Percentiles rank a stretch among this genome's conserved stretches.
These are phyloP conservation scores for Drosophila pseudoobscura DNA, from an alignment of 1,140 invertebrate species.

Conservation along the genomic window DNA sequence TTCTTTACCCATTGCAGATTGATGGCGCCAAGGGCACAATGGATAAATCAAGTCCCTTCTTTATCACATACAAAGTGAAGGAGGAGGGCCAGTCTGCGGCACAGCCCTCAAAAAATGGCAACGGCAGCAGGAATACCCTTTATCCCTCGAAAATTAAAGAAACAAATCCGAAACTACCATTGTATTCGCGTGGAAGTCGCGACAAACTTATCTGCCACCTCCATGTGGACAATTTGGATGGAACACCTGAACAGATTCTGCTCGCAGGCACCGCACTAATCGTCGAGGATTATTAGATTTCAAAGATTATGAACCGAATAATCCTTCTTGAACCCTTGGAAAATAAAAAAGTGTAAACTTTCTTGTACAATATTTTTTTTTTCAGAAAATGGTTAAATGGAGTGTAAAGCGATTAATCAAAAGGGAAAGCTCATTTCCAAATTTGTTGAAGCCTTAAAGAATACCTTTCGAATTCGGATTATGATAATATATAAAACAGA, in stretches of 20 bases:
- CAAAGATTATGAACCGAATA: conserved; percentile 8
- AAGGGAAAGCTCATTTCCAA: too few relatives aligned
- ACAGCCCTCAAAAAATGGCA: conserved; percentile 10
- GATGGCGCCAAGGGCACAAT: conserved; percentile 49
- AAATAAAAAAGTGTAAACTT: too few relatives aligned
- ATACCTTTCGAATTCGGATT: too few relatives aligned
- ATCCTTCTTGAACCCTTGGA: too few relatives aligned
- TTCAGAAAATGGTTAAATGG: too few relatives aligned
- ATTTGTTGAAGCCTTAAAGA: too few relatives aligned
- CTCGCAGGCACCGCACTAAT: conserved; percentile 76
- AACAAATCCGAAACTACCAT: conserved; percentile 50
- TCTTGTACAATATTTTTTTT: too few relatives aligned
- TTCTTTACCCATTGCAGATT: conserved; percentile 33
- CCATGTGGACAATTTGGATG: conserved; percentile 48
- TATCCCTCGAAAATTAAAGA: conserved; percentile 29
- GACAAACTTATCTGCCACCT: conserved; percentile 70
- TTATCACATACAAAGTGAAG: conserved; percentile 45
- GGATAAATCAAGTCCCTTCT: conserved; percentile 36
- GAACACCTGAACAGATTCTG: conserved; percentile 54
- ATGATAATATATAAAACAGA: too few relatives aligned
- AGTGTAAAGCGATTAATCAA: too few relatives aligned
- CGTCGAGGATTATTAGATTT: conserved; percentile 65
- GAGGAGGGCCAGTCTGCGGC: background rate
- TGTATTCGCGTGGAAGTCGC: conserved; percentile 64
- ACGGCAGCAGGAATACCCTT: conserved; percentile 15